Percentiles rank a stretch among this genome's conserved stretches.
Evolutionary conservation across 1,140 invertebrate species (phyloP).

Genomic region (Hylaeus anthracinus): DNA sequence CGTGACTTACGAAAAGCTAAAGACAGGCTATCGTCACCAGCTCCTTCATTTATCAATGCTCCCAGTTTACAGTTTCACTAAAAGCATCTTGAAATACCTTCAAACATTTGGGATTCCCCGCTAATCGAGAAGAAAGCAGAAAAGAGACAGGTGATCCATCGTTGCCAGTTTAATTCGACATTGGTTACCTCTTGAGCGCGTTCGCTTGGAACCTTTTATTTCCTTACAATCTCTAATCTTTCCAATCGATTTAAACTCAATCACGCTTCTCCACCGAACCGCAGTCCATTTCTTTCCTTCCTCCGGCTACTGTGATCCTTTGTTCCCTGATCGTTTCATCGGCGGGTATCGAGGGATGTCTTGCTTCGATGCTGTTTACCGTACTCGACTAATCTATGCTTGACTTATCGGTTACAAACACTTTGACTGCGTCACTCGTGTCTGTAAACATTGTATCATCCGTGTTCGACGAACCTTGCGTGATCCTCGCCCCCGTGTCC

Average conservation of each 20-base stretch:
- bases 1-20: no score
- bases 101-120: no score
- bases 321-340: constrained; percentile 7
- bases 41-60: no score
- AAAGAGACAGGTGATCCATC: constrained; percentile 47
- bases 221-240: constrained; percentile 66
- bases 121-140: not conserved
- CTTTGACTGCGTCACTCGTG: no score
- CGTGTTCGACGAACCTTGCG: no score
- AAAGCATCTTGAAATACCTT: no score
- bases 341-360: not conserved
- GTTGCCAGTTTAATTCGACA: constrained; percentile 61
- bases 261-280: constrained; percentile 33
- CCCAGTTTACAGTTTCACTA: no score
- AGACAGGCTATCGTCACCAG: no score
- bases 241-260: constrained; percentile 68
- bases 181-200: constrained; percentile 54
- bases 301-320: not conserved
- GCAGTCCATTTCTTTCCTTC: not conserved
- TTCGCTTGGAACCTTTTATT: constrained; percentile 43
- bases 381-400: no score
- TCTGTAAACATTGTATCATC: no score
- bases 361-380: not conserved
- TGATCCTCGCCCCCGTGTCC: no score
- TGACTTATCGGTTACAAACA: no score